Evolutionary conservation across 2,888 invertebrate species (phyloP).

Genomic region (Hirtodrosophila duncani): DNA sequence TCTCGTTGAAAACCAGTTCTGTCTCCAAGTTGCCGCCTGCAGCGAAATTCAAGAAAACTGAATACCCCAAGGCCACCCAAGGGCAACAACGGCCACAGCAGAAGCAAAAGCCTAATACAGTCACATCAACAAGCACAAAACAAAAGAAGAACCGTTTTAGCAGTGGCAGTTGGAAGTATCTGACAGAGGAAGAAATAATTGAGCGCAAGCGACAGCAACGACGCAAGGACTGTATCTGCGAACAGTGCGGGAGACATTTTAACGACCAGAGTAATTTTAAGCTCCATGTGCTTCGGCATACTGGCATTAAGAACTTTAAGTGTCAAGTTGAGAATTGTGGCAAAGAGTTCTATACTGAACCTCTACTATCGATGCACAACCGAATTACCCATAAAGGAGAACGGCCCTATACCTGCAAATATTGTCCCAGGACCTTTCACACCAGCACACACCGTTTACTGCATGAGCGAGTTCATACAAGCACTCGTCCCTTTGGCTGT

Average conservation of each 20-base stretch:
- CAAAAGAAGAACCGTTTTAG: slow-evolving; percentile 33
- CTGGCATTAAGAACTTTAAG: slow-evolving; percentile 46
- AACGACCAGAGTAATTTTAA: slow-evolving; percentile 61
- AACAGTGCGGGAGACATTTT: slow-evolving; percentile 53
- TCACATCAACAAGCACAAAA: neutral
- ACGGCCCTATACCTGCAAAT: slow-evolving; percentile 71
- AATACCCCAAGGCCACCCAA: no score
- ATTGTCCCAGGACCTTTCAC: slow-evolving; percentile 67
- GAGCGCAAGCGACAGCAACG: slow-evolving; percentile 47
- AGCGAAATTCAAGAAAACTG: no score
- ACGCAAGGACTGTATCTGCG: slow-evolving; percentile 45
- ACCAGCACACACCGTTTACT: slow-evolving; percentile 68
- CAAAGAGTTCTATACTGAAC: slow-evolving; percentile 46
- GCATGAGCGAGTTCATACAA: slow-evolving; percentile 74
- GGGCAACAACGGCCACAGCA: neutral
- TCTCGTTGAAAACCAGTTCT: no score
- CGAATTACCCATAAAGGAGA: slow-evolving; percentile 70
- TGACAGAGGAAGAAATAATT: slow-evolving; percentile 43
- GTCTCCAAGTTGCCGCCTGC: neutral
- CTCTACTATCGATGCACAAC: slow-evolving; percentile 42
- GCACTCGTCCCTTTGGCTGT: slow-evolving; percentile 70
- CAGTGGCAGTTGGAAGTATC: slow-evolving; percentile 53
- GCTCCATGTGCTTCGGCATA: slow-evolving; percentile 51
- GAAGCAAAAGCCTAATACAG: no score
- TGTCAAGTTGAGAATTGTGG: slow-evolving; percentile 40